Evolutionary conservation across 2,113 vertebrate genomes (phyloP).

Genomic region (Pampusana beccarii): DNA sequence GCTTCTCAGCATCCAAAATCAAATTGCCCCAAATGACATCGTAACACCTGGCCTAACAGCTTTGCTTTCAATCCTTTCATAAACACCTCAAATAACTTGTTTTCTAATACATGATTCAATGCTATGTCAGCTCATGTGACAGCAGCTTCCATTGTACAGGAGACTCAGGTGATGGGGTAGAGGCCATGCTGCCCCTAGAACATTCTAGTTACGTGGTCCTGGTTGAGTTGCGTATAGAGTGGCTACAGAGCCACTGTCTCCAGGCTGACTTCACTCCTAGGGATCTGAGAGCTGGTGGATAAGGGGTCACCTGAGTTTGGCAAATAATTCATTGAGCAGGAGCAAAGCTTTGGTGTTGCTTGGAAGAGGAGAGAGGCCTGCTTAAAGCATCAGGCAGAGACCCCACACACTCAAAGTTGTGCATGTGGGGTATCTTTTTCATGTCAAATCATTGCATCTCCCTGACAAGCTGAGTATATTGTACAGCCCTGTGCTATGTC

Average conservation of each 20-base stretch:
- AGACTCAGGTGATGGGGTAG: background rate
- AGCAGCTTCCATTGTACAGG: background rate
- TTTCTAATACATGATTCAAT: background rate
- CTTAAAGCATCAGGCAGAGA: background rate
- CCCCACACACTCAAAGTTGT: background rate
- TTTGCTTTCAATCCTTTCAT: background rate
- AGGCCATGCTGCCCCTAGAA: background rate
- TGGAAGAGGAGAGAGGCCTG: background rate
- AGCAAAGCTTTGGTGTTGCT: background rate
- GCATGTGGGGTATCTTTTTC: background rate
- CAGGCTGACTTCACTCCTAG: background rate
- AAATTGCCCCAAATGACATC: background rate
- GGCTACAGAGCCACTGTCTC: background rate
- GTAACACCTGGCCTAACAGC: constrained; percentile 1
- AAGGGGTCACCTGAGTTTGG: background rate
- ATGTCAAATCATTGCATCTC: background rate
- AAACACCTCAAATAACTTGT: background rate
- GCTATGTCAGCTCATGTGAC: background rate
- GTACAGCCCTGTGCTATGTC: background rate
- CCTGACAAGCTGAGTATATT: background rate
- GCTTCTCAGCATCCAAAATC: background rate
- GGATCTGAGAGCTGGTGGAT: background rate
- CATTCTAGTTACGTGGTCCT: background rate
- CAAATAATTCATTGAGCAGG: background rate
- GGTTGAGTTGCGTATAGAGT: background rate